phyloP scores from a whole-genome alignment of 1,140 invertebrate species.

The Drosophila nannoptera region DNA sequence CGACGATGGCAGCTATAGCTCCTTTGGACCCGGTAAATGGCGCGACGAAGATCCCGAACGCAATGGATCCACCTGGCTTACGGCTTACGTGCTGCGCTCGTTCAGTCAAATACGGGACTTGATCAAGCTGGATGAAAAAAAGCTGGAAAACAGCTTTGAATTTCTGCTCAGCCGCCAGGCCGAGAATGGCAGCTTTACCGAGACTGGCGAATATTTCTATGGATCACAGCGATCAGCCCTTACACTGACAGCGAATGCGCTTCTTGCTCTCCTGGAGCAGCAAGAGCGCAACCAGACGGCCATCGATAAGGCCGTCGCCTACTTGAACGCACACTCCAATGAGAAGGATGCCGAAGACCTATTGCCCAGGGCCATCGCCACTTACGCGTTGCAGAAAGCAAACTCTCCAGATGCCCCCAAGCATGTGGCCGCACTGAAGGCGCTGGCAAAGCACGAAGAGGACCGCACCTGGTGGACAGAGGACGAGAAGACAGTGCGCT shows the following conservation, averaged over 20 bases:
- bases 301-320: conserved; percentile 79
- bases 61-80: conserved; percentile 95
- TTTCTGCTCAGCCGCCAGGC: conserved; percentile 90
- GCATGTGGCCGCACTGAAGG: conserved; percentile 50
- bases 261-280: conserved; percentile 89
- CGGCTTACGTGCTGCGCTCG: conserved; percentile 94
- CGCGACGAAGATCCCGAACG: conserved; percentile 61
- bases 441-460: conserved; percentile 58
- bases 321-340: conserved; percentile 80
- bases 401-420: conserved; percentile 80
- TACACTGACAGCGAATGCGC: conserved; percentile 88
- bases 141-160: conserved; percentile 86
- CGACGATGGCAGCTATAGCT: conserved; percentile 95
- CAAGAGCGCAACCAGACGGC: conserved; percentile 66
- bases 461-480: conserved; percentile 79
- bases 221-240: conserved; percentile 81
- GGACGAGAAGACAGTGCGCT: conserved; percentile 85
- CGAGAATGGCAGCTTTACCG: conserved; percentile 90
- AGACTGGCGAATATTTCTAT: conserved; percentile 86
- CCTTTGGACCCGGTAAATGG: conserved; percentile 85
- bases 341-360: conserved; percentile 81
- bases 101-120: conserved; percentile 89
- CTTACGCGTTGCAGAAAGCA: conserved; percentile 88
- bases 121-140: conserved; percentile 87
- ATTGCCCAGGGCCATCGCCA: conserved; percentile 87